Evolutionary conservation across 2,797 vertebrate genomes (phyloP), one percentile per base, ranked within the genome.

Genomic region (Leptodactylus fallax): DNA sequence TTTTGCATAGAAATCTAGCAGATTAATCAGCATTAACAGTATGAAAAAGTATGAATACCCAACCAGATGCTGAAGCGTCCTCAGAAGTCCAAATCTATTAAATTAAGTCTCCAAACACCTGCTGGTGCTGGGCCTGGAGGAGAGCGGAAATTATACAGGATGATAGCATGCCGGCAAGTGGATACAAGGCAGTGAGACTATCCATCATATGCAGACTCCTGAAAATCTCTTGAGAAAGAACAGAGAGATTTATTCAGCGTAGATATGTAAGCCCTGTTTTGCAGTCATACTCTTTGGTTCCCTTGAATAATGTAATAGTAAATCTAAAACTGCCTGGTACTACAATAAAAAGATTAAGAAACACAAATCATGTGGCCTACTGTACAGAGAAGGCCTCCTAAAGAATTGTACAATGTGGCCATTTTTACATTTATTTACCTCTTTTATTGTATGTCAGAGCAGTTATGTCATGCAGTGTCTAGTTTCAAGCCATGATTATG

Each of bases 61-160:
- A 81, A 81, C 83, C 87, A 88, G 83, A 88, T 88, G 87, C 83
- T 85, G 56, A 85, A 85, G 78, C 25, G 21, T 88, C 65, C 79
- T 85, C 78, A 76, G 47, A 88, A 86, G 79, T 82, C 88, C 79
- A 86, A 83, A 78, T 86, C 88, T 82, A 69, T 82, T 86, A 89
- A 81, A 89, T 78, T 51, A 78, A 82, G 79, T 80, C 79, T 89
- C 83, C 83, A 82, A 86, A 89, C 88, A 89, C 88, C 84, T 89
- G 88, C 88, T 89, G 88, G 83, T 85, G 79, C 56, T 27, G 72
- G 81, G 58, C 69, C 81, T 77, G 84, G 23, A 76, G 63, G 14
- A 47, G 69, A 88, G 23, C 55, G 88, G 88, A 89, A 89, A 89
- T 86, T 86, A 89, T 86, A 83, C 88, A 86, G 88, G 88, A 89